Evolutionary conservation across 2,888 invertebrate genomes (phyloP).

Genomic region (Metalampra italica): DNA sequence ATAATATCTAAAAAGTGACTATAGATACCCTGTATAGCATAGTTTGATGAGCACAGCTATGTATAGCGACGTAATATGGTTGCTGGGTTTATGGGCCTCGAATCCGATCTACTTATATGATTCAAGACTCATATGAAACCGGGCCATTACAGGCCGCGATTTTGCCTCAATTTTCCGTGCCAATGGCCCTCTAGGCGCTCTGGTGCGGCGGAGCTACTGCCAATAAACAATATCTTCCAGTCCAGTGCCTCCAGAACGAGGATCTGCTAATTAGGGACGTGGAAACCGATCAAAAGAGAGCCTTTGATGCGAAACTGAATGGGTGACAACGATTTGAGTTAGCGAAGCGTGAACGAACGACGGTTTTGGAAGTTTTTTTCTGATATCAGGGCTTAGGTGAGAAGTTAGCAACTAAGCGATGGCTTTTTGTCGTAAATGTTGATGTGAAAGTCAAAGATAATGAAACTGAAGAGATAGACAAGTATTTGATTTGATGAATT

Average conservation of each 20-base stretch:
- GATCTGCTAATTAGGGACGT: constrained; percentile 72
- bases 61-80: too few species aligned
- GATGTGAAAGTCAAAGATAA: too few species aligned
- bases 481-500: too few species aligned
- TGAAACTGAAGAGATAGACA: too few species aligned
- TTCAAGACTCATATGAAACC: constrained; percentile 34
- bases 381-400: background rate
- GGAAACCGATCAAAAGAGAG: constrained; percentile 62
- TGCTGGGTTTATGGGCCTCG: background rate
- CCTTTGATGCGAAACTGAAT: constrained; percentile 70
- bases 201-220: constrained; percentile 55
- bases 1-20: too few species aligned
- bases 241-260: constrained; percentile 51
- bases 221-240: constrained; percentile 77
- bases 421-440: too few species aligned
- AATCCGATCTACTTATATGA: constrained; percentile 5
- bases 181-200: constrained; percentile 43
- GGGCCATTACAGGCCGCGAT: constrained; percentile 43
- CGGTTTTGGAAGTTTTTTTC: background rate
- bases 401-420: background rate
- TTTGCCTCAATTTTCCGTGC: constrained; percentile 73
- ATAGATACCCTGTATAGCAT: too few species aligned
- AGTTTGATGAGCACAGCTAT: too few species aligned
- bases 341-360: constrained; percentile 29
- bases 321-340: constrained; percentile 56